Base-by-base conservation (phyloP, 2,888 invertebrate species). In the Chesias legatella region DNA sequence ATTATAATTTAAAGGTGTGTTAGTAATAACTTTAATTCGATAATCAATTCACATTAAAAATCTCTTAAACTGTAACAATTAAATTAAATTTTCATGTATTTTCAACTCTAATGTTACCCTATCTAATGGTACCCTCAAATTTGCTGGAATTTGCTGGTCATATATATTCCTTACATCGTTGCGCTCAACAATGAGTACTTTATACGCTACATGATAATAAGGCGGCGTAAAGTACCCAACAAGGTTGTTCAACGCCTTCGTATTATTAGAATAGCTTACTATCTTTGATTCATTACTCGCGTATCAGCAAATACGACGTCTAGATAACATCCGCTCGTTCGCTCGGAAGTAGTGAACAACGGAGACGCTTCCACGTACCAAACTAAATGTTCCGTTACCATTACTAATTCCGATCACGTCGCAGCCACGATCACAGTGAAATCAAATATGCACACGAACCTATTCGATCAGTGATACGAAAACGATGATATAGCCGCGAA, bases 401-500 rank as follows among this genome's bases (percentile, higher is more conserved):
- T 54, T 52, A 58, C 53, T 59, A 58, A 73, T 67, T 71, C 64
- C 53, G 51, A 67, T 60, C 67, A 66, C 62, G 54, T 35, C 23
- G 43, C 48, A 46, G 45, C 44, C 29, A 23, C 37, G 27, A 46
- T 35, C 41, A 48, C 48, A 43, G 47, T 58, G 47, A 48, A 56
- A 53, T 60, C 62, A 65, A 63, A 66, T 51, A 48, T 57, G 63
- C 54, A 58, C 58, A 58, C 60, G 60, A 63, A 61, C 60, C 61
- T 8, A 37, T 58, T 69, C 77, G 78, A 83, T 70, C 73, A 79
- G 76, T 83, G 76, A 78, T 64, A 77, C 81, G 74, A 79, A 68
- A 74, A 77, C 77, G 73, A 81, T 52, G 69, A 46, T 51, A 66
- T 67, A 67, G 41, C 24, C 68, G 68, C 72, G 86, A 93, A 91